Percentiles rank a stretch among this genome's conserved stretches.
These are phyloP conservation scores for Larimichthys crocea DNA, from an alignment of 2,113 vertebrate species.

Conservation along the genomic window DNA sequence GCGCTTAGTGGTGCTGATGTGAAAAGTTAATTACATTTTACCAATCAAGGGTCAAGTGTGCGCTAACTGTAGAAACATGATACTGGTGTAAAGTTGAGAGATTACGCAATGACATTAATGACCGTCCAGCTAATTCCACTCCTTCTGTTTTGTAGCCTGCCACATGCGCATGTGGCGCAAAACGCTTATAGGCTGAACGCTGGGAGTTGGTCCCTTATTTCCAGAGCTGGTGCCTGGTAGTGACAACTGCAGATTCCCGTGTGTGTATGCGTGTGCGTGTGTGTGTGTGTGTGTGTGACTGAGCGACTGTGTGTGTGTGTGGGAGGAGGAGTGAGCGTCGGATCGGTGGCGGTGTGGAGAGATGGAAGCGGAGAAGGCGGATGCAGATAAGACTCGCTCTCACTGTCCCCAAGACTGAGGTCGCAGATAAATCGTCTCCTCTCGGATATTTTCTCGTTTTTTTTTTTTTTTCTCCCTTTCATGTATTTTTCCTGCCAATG, in stretches of 20 bases:
- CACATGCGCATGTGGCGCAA: conserved; percentile 26
- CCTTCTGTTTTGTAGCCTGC: not conserved
- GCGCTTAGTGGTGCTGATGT: conserved; percentile 76
- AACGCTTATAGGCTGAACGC: conserved; percentile 49
- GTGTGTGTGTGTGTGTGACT: conserved; percentile 13
- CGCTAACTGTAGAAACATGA: not conserved
- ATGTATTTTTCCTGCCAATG: conserved; percentile 10
- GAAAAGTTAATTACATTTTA: conserved; percentile 56
- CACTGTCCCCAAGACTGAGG: conserved; percentile 58
- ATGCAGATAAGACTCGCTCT: conserved; percentile 76
- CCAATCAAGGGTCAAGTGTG: conserved; percentile 3
- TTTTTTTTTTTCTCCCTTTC: not conserved
- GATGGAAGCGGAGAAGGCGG: conserved; percentile 80
- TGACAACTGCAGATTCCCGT: conserved; percentile 65
- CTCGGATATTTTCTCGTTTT: conserved; percentile 31
- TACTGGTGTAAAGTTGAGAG: not conserved
- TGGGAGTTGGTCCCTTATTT: conserved; percentile 66
- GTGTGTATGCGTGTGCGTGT: conserved; percentile 49
- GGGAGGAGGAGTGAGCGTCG: conserved; percentile 74
- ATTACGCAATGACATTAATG: not conserved
- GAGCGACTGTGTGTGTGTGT: conserved; percentile 46
- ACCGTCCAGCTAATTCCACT: not conserved
- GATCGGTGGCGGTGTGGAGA: conserved; percentile 67
- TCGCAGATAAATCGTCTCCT: conserved; percentile 39
- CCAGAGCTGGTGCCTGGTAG: conserved; percentile 53